Base-by-base conservation (phyloP, 2,888 invertebrate species). In the Orgyia antiqua region DNA sequence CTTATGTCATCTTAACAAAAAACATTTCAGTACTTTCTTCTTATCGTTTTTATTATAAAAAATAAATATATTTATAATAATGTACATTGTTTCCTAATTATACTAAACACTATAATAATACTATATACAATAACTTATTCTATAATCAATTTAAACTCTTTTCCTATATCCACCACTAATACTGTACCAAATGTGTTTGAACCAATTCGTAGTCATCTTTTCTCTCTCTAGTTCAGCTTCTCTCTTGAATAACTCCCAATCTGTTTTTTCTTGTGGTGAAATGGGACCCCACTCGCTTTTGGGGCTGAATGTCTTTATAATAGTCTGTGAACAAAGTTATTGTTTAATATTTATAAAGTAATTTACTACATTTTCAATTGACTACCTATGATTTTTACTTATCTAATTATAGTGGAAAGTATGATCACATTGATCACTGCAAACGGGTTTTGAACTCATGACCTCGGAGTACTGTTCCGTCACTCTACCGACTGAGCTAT, bases 231-330 rank as follows among this genome's bases (percentile, higher is more conserved):
- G 57, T 10, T 72, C 60, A 13, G 84, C 72, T 26, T 88, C 69
- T 2, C 57, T 63, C 48, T 88, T 90, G 57, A 87, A 90, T 4
- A 79, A 68, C 1, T 57, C 37, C 92, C 92, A 93, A 36, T 87
- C 84, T 2, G 82, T 77, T 32, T 72, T 79, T 0, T 69, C 75
- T 4, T 61, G 60, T 0, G 74, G 58, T 37, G 87, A 76, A 1
- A 88, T 78, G 0, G 93, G 93, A 1, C 92, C 92, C 92, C 93
- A 93, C 3, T 87, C 70, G 8, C 68, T 38, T 28, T 87, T 84
- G 1, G 88, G 53, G 5, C 58, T 48, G 59, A 89, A 80, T 0
- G 88, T 50, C 13, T 56, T 55, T 37, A 58, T 75, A 20, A 86
- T 20, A 24, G 78, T 83, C 90, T 89, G 72, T 28, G 45, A 71